Evolutionary conservation across 2,113 vertebrate genomes (phyloP).

Genomic region (Aleadryas rufinucha): DNA sequence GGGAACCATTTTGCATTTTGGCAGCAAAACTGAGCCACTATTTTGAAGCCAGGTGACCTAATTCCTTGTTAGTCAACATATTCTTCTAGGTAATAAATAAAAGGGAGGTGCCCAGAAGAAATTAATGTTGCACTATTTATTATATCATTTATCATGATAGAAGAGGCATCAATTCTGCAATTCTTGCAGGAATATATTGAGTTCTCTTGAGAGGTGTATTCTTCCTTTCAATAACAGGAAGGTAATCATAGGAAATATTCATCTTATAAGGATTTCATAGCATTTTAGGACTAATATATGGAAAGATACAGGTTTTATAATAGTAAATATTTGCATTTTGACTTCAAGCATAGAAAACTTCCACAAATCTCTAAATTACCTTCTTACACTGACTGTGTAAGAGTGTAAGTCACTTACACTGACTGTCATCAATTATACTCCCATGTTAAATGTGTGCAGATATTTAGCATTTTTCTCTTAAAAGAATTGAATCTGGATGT

Average conservation of each 20-base stretch:
- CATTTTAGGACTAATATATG: neutral
- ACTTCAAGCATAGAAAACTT: neutral
- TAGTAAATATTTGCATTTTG: fast-evolving
- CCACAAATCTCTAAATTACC: neutral
- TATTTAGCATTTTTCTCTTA: neutral
- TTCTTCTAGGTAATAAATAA: neutral
- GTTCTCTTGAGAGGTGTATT: neutral
- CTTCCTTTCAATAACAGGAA: neutral
- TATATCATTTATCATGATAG: neutral
- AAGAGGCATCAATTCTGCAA: neutral
- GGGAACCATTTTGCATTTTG: neutral
- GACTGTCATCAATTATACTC: neutral
- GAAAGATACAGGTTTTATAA: neutral
- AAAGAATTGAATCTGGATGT: neutral
- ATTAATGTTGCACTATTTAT: neutral
- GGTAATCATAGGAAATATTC: neutral
- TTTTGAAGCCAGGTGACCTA: neutral
- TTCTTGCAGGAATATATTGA: neutral
- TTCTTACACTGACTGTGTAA: neutral
- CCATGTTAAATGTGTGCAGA: neutral
- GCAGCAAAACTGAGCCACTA: neutral
- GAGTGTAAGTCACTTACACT: no score
- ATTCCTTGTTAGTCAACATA: neutral
- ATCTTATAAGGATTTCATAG: neutral
- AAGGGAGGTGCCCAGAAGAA: neutral